Percentiles rank a stretch among this genome's conserved stretches.
These are phyloP conservation scores for Rhopalosiphum padi DNA, from an alignment of 1,140 invertebrate genomes.

Conservation along the genomic window DNA sequence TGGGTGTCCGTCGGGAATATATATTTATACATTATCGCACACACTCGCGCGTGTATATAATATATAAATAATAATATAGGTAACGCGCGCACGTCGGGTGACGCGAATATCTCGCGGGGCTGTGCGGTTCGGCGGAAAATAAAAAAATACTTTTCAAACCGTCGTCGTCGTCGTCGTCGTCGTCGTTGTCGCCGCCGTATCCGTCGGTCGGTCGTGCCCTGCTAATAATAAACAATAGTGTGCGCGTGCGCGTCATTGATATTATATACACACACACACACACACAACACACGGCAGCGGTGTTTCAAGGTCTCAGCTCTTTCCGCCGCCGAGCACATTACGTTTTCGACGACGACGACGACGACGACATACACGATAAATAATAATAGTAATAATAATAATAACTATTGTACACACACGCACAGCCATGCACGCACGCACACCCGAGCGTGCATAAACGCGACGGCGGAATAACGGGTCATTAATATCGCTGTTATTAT, in stretches of 20 bases:
- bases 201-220: not conserved
- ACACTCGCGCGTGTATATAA: not conserved
- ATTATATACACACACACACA: not conserved
- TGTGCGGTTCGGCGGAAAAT: not conserved
- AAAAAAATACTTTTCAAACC: constrained; percentile 7
- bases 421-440: not conserved
- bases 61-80: constrained; percentile 3
- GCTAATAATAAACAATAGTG: constrained; percentile 45
- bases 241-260: constrained; percentile 23
- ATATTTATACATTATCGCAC: not conserved
- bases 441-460: not conserved
- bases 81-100: not conserved
- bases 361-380: not conserved
- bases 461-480: constrained; percentile 8
- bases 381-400: not conserved
- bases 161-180: constrained; percentile 16
- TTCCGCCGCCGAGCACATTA: not conserved
- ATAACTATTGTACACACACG: not conserved
- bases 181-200: not conserved
- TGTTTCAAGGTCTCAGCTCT: constrained; percentile 24
- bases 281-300: constrained; percentile 15
- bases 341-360: not conserved
- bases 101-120: not conserved
- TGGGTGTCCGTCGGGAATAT: constrained; percentile 5
- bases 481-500: not conserved